A percentile compares a stretch with the other conserved stretches of the same genome.
phyloP scores from a whole-genome alignment of 2,888 invertebrate genomes.

The Nipponacmea schrenckii region DNA sequence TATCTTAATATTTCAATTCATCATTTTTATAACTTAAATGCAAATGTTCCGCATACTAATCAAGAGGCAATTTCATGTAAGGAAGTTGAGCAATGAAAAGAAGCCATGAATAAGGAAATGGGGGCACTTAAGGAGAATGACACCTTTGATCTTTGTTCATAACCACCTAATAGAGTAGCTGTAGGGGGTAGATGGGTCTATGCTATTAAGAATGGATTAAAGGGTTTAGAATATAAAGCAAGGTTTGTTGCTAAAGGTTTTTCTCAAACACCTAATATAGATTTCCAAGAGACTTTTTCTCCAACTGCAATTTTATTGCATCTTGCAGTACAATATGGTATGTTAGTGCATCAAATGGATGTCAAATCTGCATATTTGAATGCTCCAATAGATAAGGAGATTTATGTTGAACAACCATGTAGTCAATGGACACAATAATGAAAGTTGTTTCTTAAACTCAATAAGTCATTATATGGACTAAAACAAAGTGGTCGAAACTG shows the following conservation, averaged over 20 bases:
- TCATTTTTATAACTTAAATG: constrained; percentile 27
- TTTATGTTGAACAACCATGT: constrained; percentile 38
- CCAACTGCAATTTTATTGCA: constrained; percentile 38
- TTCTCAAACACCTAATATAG: constrained; percentile 32
- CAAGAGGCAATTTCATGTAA: constrained; percentile 23
- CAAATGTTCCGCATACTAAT: constrained; percentile 25
- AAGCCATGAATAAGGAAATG: constrained; percentile 33
- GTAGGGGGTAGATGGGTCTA: too few species aligned
- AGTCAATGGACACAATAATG: constrained; percentile 24
- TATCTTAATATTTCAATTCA: too few species aligned
- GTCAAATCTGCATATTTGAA: constrained; percentile 40
- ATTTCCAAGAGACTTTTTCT: constrained; percentile 40
- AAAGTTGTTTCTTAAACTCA: constrained; percentile 24
- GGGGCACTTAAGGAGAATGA: too few species aligned
- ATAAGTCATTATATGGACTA: constrained; percentile 35
- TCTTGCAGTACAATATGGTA: constrained; percentile 30
- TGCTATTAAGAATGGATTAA: constrained; percentile 30
- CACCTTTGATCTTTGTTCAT: too few species aligned
- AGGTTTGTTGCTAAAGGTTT: constrained; percentile 41
- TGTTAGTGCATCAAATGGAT: constrained; percentile 35
- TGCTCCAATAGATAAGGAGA: constrained; percentile 34
- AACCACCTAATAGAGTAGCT: too few species aligned
- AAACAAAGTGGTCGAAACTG: too few species aligned
- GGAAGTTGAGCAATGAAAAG: constrained; percentile 23
- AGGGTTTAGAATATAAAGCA: constrained; percentile 35